These are phyloP conservation scores for Lithophane leautieri DNA, from an alignment of 2,888 invertebrate species.

Conservation along the genomic window DNA sequence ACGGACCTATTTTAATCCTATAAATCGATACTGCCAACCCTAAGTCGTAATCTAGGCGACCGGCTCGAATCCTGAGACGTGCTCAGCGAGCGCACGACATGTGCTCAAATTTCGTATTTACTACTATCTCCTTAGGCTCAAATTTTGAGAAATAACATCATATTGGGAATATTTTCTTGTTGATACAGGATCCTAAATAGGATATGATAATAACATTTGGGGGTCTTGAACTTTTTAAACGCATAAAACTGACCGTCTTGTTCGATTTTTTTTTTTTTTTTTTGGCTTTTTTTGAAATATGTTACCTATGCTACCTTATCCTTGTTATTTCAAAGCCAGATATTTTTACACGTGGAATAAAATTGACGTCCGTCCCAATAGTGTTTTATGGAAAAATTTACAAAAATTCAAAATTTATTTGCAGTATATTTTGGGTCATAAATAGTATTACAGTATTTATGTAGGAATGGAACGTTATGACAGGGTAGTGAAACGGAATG, in stretches of 20 bases:
- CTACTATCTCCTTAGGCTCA: slow-evolving; percentile 37
- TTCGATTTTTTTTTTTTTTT: background rate
- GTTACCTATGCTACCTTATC: background rate
- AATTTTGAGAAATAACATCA: slow-evolving; percentile 42
- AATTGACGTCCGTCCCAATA: too few species aligned
- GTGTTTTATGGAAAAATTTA: too few species aligned
- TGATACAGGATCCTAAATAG: slow-evolving; percentile 9
- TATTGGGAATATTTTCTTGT: slow-evolving; percentile 19
- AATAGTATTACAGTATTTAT: too few species aligned
- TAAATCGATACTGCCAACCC: slow-evolving; percentile 69
- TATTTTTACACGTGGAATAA: too few species aligned
- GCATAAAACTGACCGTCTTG: background rate
- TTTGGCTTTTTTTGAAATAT: background rate
- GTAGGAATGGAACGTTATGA: too few species aligned
- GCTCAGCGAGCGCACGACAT: slow-evolving; percentile 73
- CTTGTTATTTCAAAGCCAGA: too few species aligned
- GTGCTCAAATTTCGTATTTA: slow-evolving; percentile 68
- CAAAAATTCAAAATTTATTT: too few species aligned
- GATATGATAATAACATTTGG: background rate
- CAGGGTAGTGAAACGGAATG: too few species aligned
- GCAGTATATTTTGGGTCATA: too few species aligned
- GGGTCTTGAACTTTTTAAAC: background rate
- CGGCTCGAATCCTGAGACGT: slow-evolving; percentile 73
- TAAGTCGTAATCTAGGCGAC: slow-evolving; percentile 75
- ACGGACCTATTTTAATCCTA: background rate